Percentiles rank a stretch among this genome's conserved stretches.
Conservation (phyloP, 2,797 vertebrate genomes). For the Alectoris magna region DNA sequence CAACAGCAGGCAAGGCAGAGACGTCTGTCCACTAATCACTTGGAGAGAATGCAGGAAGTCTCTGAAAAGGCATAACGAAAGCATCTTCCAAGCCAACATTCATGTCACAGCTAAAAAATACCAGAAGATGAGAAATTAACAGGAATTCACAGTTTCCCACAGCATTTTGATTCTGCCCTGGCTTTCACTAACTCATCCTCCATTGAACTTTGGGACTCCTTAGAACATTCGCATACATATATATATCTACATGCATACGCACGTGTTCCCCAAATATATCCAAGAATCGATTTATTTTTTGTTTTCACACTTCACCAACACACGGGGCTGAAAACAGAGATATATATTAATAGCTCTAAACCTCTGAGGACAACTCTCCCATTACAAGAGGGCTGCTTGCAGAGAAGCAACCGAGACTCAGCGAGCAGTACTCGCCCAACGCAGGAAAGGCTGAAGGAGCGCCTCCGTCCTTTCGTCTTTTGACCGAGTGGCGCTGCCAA, state of each 20-base stretch:
- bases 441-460: neutral
- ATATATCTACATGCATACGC: accelerated
- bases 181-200: neutral
- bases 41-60: neutral
- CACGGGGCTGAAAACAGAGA: neutral
- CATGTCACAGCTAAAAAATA: neutral
- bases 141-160: neutral
- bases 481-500: neutral
- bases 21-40: neutral
- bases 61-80: neutral
- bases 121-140: neutral
- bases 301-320: neutral
- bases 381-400: neutral
- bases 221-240: neutral
- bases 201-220: neutral
- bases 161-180: neutral
- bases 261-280: neutral
- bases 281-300: neutral
- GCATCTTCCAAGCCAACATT: neutral
- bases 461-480: neutral
- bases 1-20: accelerated
- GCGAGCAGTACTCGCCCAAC: too few relatives aligned
- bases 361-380: neutral
- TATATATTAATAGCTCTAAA: neutral
- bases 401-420: neutral